Evolutionary conservation across 2,888 invertebrate species (phyloP).

Genomic region (Acanthosepion lycidas): DNA sequence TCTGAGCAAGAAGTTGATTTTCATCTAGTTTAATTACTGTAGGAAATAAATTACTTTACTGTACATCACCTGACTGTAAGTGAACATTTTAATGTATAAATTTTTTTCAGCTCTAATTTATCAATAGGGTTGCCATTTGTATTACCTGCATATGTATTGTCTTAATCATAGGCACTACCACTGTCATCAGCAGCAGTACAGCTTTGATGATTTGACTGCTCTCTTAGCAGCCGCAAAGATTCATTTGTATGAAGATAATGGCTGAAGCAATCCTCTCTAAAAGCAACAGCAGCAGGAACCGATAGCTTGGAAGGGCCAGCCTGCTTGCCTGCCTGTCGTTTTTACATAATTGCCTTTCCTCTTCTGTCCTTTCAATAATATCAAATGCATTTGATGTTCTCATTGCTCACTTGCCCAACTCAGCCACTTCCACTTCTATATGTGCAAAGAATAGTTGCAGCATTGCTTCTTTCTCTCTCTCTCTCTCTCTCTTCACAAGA

Average conservation of each 20-base stretch:
- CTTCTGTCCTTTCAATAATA: conserved; percentile 33
- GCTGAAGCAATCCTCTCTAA: conserved; percentile 8
- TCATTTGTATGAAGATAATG: neutral
- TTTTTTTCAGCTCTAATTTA: neutral
- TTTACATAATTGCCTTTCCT: neutral
- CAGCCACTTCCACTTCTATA: neutral
- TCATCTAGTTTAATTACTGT: neutral
- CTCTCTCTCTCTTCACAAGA: neutral
- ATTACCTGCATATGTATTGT: neutral
- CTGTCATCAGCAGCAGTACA: neutral
- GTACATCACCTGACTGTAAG: neutral
- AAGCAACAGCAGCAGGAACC: neutral
- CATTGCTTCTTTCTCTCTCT: neutral
- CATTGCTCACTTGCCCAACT: conserved; percentile 22
- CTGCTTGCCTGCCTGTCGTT: conserved; percentile 20
- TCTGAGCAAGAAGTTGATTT: neutral
- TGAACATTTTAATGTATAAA: neutral
- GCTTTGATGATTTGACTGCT: neutral
- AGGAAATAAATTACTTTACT: neutral
- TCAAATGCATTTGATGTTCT: conserved; percentile 33
- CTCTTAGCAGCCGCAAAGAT: neutral
- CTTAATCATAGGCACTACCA: neutral
- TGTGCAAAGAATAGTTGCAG: conserved; percentile 22
- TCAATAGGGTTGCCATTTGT: neutral
- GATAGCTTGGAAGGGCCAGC: neutral